A percentile compares a stretch with the other conserved stretches of the same genome.
These are phyloP conservation scores for Chloroclysta siterata DNA, from an alignment of 2,888 invertebrate genomes.

Conservation along the genomic window DNA sequence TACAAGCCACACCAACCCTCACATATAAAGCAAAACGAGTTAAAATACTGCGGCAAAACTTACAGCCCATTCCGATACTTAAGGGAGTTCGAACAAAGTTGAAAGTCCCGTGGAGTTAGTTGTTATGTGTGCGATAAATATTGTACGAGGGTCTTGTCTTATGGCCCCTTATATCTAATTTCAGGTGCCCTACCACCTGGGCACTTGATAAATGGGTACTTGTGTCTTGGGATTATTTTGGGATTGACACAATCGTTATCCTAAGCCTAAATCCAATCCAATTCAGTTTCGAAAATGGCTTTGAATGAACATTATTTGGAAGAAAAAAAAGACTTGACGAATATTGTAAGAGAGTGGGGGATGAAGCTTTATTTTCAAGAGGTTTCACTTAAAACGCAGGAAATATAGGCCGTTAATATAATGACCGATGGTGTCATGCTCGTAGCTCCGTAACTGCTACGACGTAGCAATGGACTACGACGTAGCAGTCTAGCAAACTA, in stretches of 20 bases:
- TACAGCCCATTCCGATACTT: slow-evolving; percentile 4
- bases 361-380: slow-evolving; percentile 14
- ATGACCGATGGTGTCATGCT: slow-evolving; percentile 9
- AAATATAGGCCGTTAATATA: slow-evolving; percentile 25
- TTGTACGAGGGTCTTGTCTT: slow-evolving; percentile 46
- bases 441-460: slow-evolving; percentile 20
- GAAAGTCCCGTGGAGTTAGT: slow-evolving; percentile 4
- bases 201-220: slow-evolving; percentile 52
- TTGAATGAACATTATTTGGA: not conserved
- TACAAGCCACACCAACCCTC: slow-evolving; percentile 39
- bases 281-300: slow-evolving; percentile 16
- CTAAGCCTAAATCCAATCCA: slow-evolving; percentile 10
- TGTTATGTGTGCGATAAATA: slow-evolving; percentile 44
- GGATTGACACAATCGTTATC: slow-evolving; percentile 40
- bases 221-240: slow-evolving; percentile 44
- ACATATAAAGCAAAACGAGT: slow-evolving; percentile 43
- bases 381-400: slow-evolving; percentile 17
- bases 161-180: slow-evolving; percentile 52
- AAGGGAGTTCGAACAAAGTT: slow-evolving; percentile 3
- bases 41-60: slow-evolving; percentile 8
- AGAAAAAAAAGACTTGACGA: slow-evolving; percentile 1
- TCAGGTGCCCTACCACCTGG: slow-evolving; percentile 59
- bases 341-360: not conserved
- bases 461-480: slow-evolving; percentile 12
- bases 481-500: slow-evolving; percentile 18